Evolutionary conservation across 2,888 invertebrate genomes (phyloP).

Genomic region (Ceriagrion tenellum): DNA sequence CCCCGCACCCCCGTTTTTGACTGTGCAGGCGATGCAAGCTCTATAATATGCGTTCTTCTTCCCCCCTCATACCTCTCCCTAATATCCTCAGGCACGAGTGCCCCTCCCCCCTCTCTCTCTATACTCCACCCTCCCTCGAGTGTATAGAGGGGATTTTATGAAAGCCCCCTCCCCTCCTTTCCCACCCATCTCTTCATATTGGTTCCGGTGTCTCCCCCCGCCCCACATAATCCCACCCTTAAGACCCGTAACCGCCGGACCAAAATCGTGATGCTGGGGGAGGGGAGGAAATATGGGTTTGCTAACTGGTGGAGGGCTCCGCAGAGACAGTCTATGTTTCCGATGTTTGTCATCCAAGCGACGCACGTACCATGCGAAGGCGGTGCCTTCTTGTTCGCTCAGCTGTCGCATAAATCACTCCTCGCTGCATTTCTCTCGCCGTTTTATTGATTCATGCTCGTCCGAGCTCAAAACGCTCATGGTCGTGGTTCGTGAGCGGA

Average conservation of each 20-base stretch:
- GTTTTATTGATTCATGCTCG: slow-evolving; percentile 13
- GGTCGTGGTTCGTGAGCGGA: not conserved
- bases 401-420: not conserved
- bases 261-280: not conserved
- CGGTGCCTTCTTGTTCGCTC: not conserved
- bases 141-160: not conserved
- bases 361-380: not conserved
- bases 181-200: not conserved
- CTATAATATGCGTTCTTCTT: not conserved
- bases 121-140: too few relatives aligned
- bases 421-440: not conserved
- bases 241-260: slow-evolving; percentile 15
- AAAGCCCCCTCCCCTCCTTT: not conserved
- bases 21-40: not conserved
- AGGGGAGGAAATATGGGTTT: not conserved
- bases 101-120: not conserved
- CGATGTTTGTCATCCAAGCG: not conserved
- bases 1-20: not conserved
- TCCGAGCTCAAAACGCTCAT: not conserved
- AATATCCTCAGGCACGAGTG: not conserved
- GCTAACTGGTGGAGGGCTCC: not conserved
- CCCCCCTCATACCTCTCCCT: not conserved
- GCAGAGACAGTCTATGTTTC: not conserved
- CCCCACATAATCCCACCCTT: slow-evolving; percentile 52
- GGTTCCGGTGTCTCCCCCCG: slow-evolving; percentile 43